Evolutionary conservation across 2,113 vertebrate genomes (phyloP).

Genomic region (Suncus etruscus): DNA sequence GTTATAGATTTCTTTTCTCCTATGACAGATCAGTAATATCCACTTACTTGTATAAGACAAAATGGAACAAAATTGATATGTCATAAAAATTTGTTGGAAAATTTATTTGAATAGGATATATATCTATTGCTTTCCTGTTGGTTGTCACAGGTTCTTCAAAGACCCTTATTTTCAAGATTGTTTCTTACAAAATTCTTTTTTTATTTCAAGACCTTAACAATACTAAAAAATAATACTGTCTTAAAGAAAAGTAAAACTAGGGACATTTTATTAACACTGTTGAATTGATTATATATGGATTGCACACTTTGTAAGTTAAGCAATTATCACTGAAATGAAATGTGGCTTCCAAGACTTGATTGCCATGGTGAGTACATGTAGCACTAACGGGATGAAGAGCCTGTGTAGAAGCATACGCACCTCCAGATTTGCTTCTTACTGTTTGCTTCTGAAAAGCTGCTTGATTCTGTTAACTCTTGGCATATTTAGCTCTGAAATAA

Average conservation of each 20-base stretch:
- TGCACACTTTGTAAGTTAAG: background rate
- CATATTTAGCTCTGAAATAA: background rate
- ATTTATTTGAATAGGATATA: background rate
- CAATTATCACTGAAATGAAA: background rate
- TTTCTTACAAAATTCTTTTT: constrained; percentile 26
- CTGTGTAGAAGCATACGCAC: background rate
- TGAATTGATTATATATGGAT: background rate
- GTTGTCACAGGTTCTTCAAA: constrained; percentile 1
- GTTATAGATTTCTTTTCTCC: background rate
- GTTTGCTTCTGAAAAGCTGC: background rate
- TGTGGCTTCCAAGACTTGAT: constrained; percentile 9
- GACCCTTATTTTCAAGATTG: background rate
- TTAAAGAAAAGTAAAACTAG: background rate
- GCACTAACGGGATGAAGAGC: background rate
- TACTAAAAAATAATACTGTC: background rate
- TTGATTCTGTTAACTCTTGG: background rate
- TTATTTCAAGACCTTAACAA: background rate
- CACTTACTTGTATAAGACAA: background rate
- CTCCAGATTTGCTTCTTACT: constrained; percentile 11
- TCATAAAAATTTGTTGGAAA: constrained; percentile 2
- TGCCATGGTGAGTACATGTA: background rate
- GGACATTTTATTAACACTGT: background rate
- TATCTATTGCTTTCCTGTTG: background rate
- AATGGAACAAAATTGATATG: background rate
- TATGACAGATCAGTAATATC: background rate